Evolutionary conservation across 2,888 invertebrate genomes (phyloP).

Genomic region (Thumatha senex): DNA sequence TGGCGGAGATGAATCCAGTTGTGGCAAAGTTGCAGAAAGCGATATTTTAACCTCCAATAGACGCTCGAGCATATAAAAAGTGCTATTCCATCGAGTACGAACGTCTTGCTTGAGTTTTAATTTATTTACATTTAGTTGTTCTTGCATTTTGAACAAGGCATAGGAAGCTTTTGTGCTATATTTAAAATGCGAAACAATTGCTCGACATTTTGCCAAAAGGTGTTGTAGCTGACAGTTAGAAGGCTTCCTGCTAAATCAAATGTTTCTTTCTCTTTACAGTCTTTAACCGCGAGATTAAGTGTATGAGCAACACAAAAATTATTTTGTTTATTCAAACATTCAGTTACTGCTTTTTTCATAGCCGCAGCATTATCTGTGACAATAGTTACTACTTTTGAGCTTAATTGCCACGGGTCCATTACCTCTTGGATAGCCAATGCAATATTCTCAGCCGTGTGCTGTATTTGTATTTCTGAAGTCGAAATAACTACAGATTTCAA

Average conservation of each 20-base stretch:
- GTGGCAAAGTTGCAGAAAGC: not conserved
- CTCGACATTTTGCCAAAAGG: slow-evolving; percentile 11
- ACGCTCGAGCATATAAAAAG: not conserved
- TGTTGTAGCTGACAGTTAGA: slow-evolving; percentile 8
- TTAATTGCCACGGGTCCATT: slow-evolving; percentile 1
- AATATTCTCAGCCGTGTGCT: not conserved
- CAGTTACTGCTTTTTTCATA: slow-evolving; percentile 16
- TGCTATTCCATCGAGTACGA: slow-evolving; percentile 33
- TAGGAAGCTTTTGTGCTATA: slow-evolving; percentile 11
- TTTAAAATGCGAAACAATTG: slow-evolving; percentile 30
- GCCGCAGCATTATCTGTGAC: slow-evolving; percentile 3
- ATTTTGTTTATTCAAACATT: slow-evolving; percentile 14
- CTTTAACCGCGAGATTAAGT: slow-evolving; percentile 4
- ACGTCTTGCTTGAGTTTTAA: slow-evolving; percentile 40
- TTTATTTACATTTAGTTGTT: slow-evolving; percentile 18
- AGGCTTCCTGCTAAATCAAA: too few species aligned
- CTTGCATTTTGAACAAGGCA: slow-evolving; percentile 12
- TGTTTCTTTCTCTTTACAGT: slow-evolving; percentile 6
- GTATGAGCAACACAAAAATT: slow-evolving; percentile 19
- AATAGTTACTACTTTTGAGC: slow-evolving; percentile 4
- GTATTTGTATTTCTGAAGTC: not conserved
- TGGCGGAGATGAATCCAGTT: not conserved
- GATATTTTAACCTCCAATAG: not conserved
- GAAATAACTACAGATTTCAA: slow-evolving; percentile 7
- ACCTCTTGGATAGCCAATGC: not conserved